Base-by-base conservation (phyloP, 2,113 vertebrate genomes). In the Tyrannus savana region DNA sequence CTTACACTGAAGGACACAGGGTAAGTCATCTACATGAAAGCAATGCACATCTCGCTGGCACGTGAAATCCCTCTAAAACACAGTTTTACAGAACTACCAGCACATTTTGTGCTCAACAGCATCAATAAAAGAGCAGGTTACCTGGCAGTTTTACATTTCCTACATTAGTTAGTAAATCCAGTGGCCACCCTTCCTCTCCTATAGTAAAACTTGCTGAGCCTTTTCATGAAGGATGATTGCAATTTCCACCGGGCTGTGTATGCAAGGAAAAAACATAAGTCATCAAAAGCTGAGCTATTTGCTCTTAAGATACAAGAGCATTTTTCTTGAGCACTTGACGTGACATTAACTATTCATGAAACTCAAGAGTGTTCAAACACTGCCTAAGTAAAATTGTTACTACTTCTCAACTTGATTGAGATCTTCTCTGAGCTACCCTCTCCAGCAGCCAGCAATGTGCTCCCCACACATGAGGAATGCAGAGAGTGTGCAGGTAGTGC, bases 331-430 rank as follows among this genome's bases (percentile, higher is more conserved):
- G 80, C 92, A 75, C 94, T 42, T 67, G 94, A 96, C 66, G 60
- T 97, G 97, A 92, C 90, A 98, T 98, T 95, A 98, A 98, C 97
- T 97, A 98, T 98, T 98, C 98, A 98, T 98, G 97, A 94, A 33
- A 56, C 84, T 52, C 83, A 44, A 66, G 84, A 87, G 84, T 42
- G 91, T 92, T 97, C 97, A 95, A 96, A 96, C 91, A 52, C 83
- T 39, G 75, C 87, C 95, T 21, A 28, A 91, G 95, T 87, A 44
- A 97, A 97, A 98, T 77, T 91, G 96, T 73, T 91, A 71, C 96
- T 88, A 87, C 97, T 98, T 96, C 94, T 98, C 97, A 97, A 94
- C 69, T 83, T 96, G 97, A 97, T 95, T 53, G 96, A 97, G 97
- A 84, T 67, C 85, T 90, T 93, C 86, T 74, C 72, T 33, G 49